Base-by-base conservation (phyloP, 2,797 vertebrate species). In the Thaleichthys pacificus region DNA sequence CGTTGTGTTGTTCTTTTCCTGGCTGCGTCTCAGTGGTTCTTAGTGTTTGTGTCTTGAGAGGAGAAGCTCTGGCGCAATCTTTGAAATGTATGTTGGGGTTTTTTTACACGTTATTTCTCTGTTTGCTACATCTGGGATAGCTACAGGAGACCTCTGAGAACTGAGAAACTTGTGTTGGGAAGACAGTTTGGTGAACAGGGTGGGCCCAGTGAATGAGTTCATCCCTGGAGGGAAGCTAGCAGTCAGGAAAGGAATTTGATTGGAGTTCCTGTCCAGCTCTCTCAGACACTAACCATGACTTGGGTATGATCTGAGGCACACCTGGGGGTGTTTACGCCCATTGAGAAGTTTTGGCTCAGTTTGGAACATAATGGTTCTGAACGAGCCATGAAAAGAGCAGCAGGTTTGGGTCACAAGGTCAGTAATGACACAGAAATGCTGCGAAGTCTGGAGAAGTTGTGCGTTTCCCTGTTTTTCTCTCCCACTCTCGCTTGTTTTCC, bases 281-380 rank as follows among this genome's bases (percentile, higher is more conserved):
- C 56, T 72, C 77, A 85, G 71, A 69, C 75, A 56, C 73, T 26
- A 66, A 77, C 84, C 73, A 24, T 72, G 75, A 68, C 78, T 72
- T 24, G 47, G 38, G 77, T 69, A 76, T 82, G 80, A 77, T 75
- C 80, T 75, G 69, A 67, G 69, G 75, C 84, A 78, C 89, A 91
- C 90, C 84, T 91, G 90, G 88, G 86, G 84, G 57, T 85, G 85
- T 87, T 91, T 91, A 90, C 75, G 81, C 73, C 70, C 73, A 84
- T 87, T 90, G 78, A 81, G 69, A 82, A 79, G 78, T 87, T 86
- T 85, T 84, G 71, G 64, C 66, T 84, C 75, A 80, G 84, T 81
- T 86, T 75, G 77, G 74, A 77, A 74, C 49, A 70, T 90, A 88
- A 89, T 86, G 75, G 82, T 61, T 22, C 15, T 11, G 51, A 47